These are phyloP conservation scores for Wasmannia auropunctata DNA, from an alignment of 1,140 invertebrate genomes.

Conservation along the genomic window DNA sequence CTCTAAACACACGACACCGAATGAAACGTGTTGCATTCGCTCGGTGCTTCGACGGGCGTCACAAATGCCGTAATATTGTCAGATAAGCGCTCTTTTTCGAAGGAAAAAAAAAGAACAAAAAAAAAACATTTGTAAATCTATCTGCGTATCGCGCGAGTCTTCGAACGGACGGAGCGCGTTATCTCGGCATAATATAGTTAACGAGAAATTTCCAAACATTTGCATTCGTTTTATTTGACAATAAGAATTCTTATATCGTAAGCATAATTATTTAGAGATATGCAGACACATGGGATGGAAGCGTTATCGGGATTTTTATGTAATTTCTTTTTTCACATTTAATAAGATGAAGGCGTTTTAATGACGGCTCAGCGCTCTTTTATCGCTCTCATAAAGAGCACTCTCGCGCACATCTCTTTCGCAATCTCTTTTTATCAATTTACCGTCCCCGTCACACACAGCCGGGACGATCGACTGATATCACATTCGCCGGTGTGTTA, in stretches of 20 bases:
- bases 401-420: constrained; percentile 33
- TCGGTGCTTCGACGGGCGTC: neutral
- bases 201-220: neutral
- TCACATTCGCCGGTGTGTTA: constrained; percentile 40
- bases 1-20: constrained; percentile 28
- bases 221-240: neutral
- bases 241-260: neutral
- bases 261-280: neutral
- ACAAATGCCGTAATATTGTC: neutral
- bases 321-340: constrained; percentile 3
- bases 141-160: neutral
- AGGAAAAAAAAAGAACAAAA: neutral
- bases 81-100: neutral
- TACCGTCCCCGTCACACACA: constrained; percentile 8
- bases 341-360: constrained; percentile 11
- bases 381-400: constrained; percentile 26
- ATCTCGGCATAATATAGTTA: neutral
- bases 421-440: constrained; percentile 54
- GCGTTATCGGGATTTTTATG: neutral
- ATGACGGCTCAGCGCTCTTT: constrained; percentile 12
- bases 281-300: neutral
- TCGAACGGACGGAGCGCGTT: neutral
- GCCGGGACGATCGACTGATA: constrained; percentile 33
- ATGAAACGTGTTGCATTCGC: neutral
- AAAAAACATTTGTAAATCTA: neutral